These are phyloP conservation scores for Megalops cyprinoides DNA, from an alignment of 2,797 vertebrate species.

Conservation along the genomic window DNA sequence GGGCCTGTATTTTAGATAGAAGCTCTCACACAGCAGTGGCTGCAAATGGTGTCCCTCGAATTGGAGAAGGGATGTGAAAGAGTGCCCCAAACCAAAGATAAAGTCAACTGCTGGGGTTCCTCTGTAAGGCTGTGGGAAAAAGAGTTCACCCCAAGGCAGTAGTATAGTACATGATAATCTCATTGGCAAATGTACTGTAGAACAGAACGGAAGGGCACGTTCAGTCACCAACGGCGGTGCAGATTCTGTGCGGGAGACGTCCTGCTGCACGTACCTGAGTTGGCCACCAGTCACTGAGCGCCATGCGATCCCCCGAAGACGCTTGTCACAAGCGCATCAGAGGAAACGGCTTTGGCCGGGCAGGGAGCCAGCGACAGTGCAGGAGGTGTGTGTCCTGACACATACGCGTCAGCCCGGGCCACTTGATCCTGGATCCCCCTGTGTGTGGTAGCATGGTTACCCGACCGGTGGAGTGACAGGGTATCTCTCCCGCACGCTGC, in stretches of 20 bases:
- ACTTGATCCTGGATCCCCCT: slow-evolving; percentile 8
- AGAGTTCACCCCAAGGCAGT: background rate
- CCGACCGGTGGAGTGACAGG: background rate
- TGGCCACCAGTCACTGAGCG: background rate
- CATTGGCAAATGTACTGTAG: background rate
- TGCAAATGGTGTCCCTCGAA: background rate
- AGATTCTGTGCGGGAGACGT: background rate
- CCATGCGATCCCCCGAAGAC: background rate
- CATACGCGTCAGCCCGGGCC: background rate
- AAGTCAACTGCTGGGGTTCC: background rate
- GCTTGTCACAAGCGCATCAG: slow-evolving; percentile 14
- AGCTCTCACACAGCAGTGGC: background rate
- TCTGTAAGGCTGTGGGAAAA: background rate
- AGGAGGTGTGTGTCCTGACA: slow-evolving; percentile 10
- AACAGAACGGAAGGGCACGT: background rate
- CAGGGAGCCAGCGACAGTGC: background rate
- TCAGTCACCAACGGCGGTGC: background rate
- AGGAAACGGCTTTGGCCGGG: background rate
- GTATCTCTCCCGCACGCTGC: background rate
- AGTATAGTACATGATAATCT: background rate
- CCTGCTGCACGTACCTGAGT: background rate
- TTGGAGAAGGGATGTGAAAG: background rate
- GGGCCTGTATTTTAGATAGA: background rate
- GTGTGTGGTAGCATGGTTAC: background rate
- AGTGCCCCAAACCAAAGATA: background rate